Conservation (phyloP, 2,113 vertebrate genomes). For the Hipposideros armiger region DNA sequence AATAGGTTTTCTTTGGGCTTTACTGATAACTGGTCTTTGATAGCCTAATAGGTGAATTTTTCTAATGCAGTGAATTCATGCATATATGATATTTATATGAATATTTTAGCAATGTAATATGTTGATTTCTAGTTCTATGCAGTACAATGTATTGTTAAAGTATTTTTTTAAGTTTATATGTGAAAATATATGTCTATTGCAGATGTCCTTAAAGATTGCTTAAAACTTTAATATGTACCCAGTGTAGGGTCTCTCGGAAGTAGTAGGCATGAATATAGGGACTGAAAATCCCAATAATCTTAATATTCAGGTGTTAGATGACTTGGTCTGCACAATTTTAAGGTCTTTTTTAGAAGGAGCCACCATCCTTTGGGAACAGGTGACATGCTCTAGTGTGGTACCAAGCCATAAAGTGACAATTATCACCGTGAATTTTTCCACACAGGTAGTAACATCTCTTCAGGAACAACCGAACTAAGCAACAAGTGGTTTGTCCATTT, state of each 20-base stretch:
- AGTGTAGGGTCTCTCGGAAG: background rate
- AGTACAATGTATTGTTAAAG: slow-evolving; percentile 78
- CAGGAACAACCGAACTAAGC: background rate
- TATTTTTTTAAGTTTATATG: slow-evolving; percentile 88
- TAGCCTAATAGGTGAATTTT: slow-evolving; percentile 72
- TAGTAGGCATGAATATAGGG: background rate
- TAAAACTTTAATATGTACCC: background rate
- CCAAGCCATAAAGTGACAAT: background rate
- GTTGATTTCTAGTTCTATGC: slow-evolving; percentile 72
- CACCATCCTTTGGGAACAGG: background rate
- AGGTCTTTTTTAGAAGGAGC: background rate
- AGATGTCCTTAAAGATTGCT: slow-evolving; percentile 40
- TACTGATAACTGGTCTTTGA: slow-evolving; percentile 49
- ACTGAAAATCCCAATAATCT: background rate
- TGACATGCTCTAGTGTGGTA: background rate
- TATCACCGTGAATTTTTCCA: background rate
- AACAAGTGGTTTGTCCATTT: background rate
- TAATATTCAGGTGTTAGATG: background rate
- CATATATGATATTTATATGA: slow-evolving; percentile 90
- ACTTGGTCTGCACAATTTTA: background rate
- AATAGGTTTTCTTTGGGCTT: slow-evolving; percentile 56
- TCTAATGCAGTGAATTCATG: slow-evolving; percentile 74
- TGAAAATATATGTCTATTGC: slow-evolving; percentile 75
- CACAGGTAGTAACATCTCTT: background rate
- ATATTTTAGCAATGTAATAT: slow-evolving; percentile 86